A percentile compares a stretch with the other conserved stretches of the same genome.
Conservation (phyloP, 1,140 invertebrate genomes). For the Ceratosolen solmsi region DNA sequence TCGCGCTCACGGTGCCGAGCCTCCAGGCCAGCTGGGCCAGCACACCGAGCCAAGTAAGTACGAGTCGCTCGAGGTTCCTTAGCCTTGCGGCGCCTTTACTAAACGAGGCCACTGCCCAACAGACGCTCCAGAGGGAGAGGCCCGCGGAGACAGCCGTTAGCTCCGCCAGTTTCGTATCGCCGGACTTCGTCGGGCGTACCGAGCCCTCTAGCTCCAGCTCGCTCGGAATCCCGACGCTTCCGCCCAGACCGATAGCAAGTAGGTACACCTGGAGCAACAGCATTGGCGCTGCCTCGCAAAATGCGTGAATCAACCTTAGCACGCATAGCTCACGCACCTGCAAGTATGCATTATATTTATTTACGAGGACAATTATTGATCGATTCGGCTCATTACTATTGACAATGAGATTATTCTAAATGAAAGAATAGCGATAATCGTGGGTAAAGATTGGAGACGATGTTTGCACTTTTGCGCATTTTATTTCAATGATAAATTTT, state of each 20-base stretch:
- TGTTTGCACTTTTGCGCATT: too few relatives aligned
- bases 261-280: conserved; percentile 88
- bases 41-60: conserved; percentile 91
- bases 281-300: conserved; percentile 90
- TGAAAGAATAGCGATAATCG: too few relatives aligned
- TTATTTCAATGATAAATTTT: too few relatives aligned
- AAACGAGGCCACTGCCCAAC: conserved; percentile 92
- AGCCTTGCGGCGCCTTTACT: conserved; percentile 86
- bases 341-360: neutral
- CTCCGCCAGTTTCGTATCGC: conserved; percentile 65
- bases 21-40: conserved; percentile 85
- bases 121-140: conserved; percentile 87
- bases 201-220: neutral
- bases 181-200: conserved; percentile 17
- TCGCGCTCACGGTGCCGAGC: conserved; percentile 87
- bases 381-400: too few relatives aligned
- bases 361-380: too few relatives aligned
- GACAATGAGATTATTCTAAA: too few relatives aligned
- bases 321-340: conserved; percentile 81
- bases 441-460: too few relatives aligned
- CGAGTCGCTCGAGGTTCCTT: conserved; percentile 86
- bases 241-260: conserved; percentile 73
- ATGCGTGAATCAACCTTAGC: conserved; percentile 88
- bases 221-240: neutral
- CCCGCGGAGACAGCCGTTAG: conserved; percentile 87